A percentile compares a stretch with the other conserved stretches of the same genome.
Evolutionary conservation across 2,888 invertebrate species (phyloP).

Genomic region (Chrysotoxum bicinctum): DNA sequence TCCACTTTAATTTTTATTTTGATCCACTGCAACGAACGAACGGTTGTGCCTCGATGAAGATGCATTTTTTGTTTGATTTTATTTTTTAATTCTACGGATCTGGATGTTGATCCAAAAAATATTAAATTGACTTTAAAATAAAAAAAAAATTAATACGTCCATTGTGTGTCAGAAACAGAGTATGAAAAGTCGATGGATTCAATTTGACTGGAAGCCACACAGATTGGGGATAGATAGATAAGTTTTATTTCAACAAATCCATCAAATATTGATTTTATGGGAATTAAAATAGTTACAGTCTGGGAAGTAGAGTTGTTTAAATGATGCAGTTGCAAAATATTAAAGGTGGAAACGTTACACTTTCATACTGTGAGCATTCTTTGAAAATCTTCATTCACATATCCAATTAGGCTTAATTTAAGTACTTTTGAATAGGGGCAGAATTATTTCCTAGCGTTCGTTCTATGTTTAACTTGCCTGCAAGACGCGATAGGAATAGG

Average conservation of each 20-base stretch:
- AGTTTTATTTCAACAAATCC: slow-evolving; percentile 24
- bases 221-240: neutral
- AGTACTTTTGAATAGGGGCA: too few relatives aligned
- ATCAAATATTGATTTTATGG: slow-evolving; percentile 11
- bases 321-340: too few relatives aligned
- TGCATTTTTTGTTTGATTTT: slow-evolving; percentile 4
- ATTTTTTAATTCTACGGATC: neutral
- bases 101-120: slow-evolving; percentile 5
- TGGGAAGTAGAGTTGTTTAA: neutral
- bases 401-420: too few relatives aligned
- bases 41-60: neutral
- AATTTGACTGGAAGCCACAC: slow-evolving; percentile 15
- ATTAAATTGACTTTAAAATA: neutral
- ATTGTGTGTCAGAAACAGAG: slow-evolving; percentile 14
- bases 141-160: neutral
- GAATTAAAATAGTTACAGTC: neutral
- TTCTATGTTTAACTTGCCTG: too few relatives aligned
- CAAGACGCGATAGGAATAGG: too few relatives aligned
- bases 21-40: neutral
- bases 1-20: slow-evolving; percentile 29
- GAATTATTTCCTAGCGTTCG: too few relatives aligned
- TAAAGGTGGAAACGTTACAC: too few relatives aligned
- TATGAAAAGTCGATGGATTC: slow-evolving; percentile 15
- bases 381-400: too few relatives aligned
- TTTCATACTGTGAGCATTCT: too few relatives aligned